Evolutionary conservation across 2,113 vertebrate species (phyloP).

Genomic region (Python bivittatus): DNA sequence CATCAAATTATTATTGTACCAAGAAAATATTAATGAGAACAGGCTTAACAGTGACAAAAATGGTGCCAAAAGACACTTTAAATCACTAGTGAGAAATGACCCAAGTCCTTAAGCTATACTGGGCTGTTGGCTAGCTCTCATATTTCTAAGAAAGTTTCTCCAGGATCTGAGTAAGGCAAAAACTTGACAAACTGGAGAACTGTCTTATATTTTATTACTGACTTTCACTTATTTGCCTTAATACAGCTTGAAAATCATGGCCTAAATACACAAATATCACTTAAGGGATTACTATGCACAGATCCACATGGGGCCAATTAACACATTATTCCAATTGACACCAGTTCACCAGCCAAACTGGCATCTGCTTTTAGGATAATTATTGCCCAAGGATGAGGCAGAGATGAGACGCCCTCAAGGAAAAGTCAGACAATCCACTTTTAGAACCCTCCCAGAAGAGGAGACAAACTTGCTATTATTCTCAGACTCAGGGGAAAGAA

Average conservation of each 20-base stretch:
- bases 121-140: neutral
- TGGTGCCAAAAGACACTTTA: neutral
- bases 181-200: neutral
- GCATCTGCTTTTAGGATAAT: neutral
- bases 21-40: neutral
- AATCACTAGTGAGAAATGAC: neutral
- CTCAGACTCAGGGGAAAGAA: neutral
- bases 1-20: neutral
- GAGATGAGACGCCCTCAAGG: neutral
- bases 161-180: neutral
- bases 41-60: neutral
- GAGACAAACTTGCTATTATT: neutral
- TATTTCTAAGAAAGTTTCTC: neutral
- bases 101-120: neutral
- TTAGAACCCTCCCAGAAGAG: neutral
- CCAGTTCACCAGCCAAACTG: neutral
- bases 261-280: neutral
- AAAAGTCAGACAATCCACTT: neutral
- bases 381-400: neutral
- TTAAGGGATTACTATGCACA: neutral
- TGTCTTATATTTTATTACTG: neutral
- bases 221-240: neutral
- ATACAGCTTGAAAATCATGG: neutral
- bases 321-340: neutral
- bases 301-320: neutral